These are phyloP conservation scores for Cacoxenus indagator DNA, from an alignment of 2,888 invertebrate genomes.

Conservation along the genomic window DNA sequence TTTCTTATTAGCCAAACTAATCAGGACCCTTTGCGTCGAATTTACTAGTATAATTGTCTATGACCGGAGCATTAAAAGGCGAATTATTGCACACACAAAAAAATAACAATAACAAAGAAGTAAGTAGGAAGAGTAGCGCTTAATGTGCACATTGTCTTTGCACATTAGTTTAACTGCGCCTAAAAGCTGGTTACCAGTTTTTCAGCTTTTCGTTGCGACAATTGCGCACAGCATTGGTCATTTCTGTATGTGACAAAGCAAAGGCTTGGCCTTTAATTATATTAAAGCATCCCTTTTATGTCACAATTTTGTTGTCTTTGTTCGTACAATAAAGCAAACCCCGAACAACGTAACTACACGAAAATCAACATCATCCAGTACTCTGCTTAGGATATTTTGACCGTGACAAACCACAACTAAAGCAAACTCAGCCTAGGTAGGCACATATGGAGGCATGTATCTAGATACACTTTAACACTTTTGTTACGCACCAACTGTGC, in stretches of 20 bases:
- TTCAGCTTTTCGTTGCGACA: not conserved
- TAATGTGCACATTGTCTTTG: constrained; percentile 6
- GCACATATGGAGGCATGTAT: not conserved
- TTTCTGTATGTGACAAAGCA: not conserved
- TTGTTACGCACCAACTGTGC: not conserved
- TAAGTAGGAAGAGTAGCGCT: not conserved
- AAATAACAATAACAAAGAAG: constrained; percentile 20
- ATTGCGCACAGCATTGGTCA: not conserved
- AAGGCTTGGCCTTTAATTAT: constrained; percentile 49
- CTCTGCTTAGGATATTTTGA: not conserved
- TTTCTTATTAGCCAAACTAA: constrained; percentile 51
- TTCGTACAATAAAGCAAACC: constrained; percentile 59
- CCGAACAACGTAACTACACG: too few species aligned
- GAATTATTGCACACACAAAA: not conserved
- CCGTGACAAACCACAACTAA: not conserved
- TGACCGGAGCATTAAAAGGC: not conserved
- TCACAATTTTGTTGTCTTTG: constrained; percentile 59
- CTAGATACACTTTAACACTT: constrained; percentile 11
- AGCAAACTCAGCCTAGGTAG: too few species aligned
- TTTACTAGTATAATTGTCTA: not conserved
- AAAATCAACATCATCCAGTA: not conserved
- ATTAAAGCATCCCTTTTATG: constrained; percentile 61
- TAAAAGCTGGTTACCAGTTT: not conserved
- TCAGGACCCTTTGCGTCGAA: constrained; percentile 46
- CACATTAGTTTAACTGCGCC: constrained; percentile 14